Percentiles rank a stretch among this genome's conserved stretches.
These are phyloP conservation scores for Nothocercus julius DNA, from an alignment of 2,113 vertebrate species.

Conservation along the genomic window DNA sequence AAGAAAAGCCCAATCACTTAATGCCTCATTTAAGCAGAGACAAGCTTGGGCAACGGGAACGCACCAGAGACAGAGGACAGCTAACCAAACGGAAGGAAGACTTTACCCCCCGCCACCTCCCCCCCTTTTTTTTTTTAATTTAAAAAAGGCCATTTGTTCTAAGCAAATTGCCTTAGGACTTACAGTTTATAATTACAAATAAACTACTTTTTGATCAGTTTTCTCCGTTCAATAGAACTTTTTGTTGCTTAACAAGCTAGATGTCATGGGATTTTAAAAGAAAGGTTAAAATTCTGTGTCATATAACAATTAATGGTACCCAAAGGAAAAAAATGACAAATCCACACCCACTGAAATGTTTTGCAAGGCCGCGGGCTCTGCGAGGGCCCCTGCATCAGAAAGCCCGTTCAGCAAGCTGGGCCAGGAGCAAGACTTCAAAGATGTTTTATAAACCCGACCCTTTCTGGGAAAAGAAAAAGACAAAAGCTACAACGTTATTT, in stretches of 20 bases:
- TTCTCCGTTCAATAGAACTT: constrained; percentile 73
- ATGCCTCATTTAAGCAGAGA: background rate
- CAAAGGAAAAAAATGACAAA: constrained; percentile 52
- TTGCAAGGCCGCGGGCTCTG: background rate
- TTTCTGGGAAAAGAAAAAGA: background rate
- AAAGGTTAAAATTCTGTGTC: constrained; percentile 74
- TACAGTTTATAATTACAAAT: constrained; percentile 65
- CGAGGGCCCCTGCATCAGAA: background rate
- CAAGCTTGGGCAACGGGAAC: background rate
- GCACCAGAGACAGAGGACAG: constrained; percentile 8
- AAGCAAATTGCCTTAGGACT: constrained; percentile 70
- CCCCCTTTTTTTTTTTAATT: background rate
- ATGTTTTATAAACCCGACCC: background rate
- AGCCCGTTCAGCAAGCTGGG: background rate
- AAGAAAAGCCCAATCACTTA: constrained; percentile 2
- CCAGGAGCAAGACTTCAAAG: background rate
- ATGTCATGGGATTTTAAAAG: constrained; percentile 79
- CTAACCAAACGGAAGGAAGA: background rate
- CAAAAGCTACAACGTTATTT: background rate
- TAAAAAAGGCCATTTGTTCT: constrained; percentile 62
- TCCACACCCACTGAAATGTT: constrained; percentile 14
- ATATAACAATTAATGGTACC: constrained; percentile 54
- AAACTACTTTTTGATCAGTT: constrained; percentile 64
- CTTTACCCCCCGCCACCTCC: background rate
- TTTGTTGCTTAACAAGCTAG: constrained; percentile 76